These are phyloP conservation scores for Eubucco bourcierii DNA, from an alignment of 2,113 vertebrate genomes.

Conservation along the genomic window DNA sequence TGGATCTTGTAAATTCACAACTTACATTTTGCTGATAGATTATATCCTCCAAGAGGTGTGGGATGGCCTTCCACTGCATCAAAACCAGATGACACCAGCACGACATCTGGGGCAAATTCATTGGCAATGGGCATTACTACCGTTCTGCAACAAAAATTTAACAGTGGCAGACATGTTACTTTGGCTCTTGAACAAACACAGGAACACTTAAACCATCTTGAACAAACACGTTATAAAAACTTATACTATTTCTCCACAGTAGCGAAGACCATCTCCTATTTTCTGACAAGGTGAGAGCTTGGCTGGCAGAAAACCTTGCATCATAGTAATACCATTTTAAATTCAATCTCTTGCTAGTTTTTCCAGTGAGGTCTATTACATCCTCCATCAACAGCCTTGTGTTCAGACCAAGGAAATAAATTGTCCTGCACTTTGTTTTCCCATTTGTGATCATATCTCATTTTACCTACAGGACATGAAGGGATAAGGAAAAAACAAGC, in stretches of 20 bases:
- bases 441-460: neutral
- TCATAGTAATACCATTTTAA: neutral
- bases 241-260: rapidly evolving
- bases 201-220: neutral
- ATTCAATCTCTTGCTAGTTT: neutral
- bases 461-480: neutral
- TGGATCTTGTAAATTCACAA: neutral
- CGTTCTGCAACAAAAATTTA: conserved; percentile 75
- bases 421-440: neutral
- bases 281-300: neutral
- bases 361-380: neutral
- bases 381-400: neutral
- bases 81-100: conserved; percentile 94
- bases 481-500: neutral
- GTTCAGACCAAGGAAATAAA: neutral
- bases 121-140: conserved; percentile 95
- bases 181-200: neutral
- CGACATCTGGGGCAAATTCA: conserved; percentile 92
- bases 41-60: conserved; percentile 91
- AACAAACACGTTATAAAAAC: neutral
- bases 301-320: neutral
- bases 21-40: conserved; percentile 94
- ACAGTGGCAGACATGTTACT: neutral
- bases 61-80: conserved; percentile 94
- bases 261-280: neutral